Evolutionary conservation across 2,888 invertebrate species (phyloP).

Genomic region (Lycophotia porphyrea): DNA sequence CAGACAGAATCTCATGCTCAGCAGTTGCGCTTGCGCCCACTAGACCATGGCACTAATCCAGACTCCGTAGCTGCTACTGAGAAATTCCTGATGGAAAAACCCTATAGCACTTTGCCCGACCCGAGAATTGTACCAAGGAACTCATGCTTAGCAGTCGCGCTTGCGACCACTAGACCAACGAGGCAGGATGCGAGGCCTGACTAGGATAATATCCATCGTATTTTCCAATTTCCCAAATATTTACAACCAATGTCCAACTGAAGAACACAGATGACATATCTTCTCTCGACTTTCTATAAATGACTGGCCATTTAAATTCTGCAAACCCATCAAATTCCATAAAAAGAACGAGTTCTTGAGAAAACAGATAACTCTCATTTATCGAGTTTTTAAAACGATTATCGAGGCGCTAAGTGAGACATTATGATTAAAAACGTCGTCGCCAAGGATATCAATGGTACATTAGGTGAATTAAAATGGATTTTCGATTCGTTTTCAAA

Average conservation of each 20-base stretch:
- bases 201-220: background rate
- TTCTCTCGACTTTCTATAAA: constrained; percentile 11
- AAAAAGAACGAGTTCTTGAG: constrained; percentile 48
- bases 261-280: constrained; percentile 1
- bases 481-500: constrained; percentile 69
- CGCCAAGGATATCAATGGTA: constrained; percentile 63
- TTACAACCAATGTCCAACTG: background rate
- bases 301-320: constrained; percentile 27
- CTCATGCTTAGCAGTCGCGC: too few species aligned
- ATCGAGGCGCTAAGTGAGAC: constrained; percentile 50
- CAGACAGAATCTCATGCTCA: too few species aligned
- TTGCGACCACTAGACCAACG: too few species aligned
- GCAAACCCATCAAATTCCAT: constrained; percentile 27
- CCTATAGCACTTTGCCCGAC: too few species aligned
- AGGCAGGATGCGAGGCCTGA: too few species aligned
- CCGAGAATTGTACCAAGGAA: too few species aligned
- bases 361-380: constrained; percentile 53
- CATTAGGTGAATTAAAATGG: constrained; percentile 78
- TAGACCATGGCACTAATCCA: too few species aligned
- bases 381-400: constrained; percentile 56
- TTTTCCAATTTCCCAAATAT: background rate
- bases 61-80: too few species aligned
- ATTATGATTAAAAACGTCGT: constrained; percentile 68
- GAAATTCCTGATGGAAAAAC: too few species aligned
- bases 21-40: too few species aligned